Percentiles rank a stretch among this genome's conserved stretches.
phyloP scores from a whole-genome alignment of 1,140 invertebrate species.

The Myzus persicae region DNA sequence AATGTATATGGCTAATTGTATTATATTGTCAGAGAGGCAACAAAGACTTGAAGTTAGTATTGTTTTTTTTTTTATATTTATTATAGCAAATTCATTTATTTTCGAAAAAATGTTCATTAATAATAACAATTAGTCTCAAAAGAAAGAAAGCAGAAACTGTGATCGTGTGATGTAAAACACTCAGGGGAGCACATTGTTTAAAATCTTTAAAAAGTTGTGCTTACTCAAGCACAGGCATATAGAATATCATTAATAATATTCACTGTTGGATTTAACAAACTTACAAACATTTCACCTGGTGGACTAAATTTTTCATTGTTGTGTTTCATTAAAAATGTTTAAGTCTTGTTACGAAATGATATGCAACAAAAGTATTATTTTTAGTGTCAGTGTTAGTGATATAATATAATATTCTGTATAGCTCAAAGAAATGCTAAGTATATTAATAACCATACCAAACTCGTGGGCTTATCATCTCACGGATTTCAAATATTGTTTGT shows the following conservation, averaged over 20 bases:
- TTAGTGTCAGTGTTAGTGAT: not conserved
- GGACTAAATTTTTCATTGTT: not conserved
- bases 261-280: not conserved
- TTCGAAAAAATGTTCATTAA: not conserved
- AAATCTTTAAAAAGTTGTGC: not conserved
- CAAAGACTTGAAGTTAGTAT: not conserved
- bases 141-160: not conserved
- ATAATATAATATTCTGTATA: not conserved
- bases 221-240: not conserved
- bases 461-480: not conserved
- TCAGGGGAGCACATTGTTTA: not conserved
- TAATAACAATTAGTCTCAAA: not conserved
- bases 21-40: not conserved
- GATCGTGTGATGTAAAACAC: not conserved
- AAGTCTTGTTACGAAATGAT: not conserved
- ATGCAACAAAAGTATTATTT: not conserved
- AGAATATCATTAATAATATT: constrained; percentile 3
- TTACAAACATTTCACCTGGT: not conserved
- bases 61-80: constrained; percentile 18
- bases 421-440: not conserved
- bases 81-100: not conserved
- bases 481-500: not conserved
- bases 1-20: not conserved
- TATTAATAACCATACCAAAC: not conserved
- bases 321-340: not conserved